Percentiles rank a stretch among this genome's conserved stretches.
These are phyloP conservation scores for Sclerodermus sp. DNA, from an alignment of 2,888 invertebrate species.

Conservation along the genomic window DNA sequence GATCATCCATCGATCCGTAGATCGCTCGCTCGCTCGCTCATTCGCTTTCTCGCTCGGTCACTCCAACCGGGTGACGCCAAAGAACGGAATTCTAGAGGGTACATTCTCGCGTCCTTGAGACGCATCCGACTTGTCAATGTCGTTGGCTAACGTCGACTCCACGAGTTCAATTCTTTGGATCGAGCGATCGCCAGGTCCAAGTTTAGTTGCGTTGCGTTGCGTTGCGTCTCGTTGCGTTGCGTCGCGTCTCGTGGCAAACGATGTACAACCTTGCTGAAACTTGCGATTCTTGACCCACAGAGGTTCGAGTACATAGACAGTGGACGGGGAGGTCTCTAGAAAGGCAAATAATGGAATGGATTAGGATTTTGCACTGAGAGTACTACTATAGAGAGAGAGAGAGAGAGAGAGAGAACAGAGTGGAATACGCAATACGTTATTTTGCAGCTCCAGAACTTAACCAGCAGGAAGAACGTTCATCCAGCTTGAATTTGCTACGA, in stretches of 20 bases:
- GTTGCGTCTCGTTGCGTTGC: too few relatives aligned
- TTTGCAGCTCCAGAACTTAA: conserved; percentile 57
- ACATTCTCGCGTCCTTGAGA: too few relatives aligned
- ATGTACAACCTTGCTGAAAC: not conserved
- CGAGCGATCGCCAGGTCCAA: too few relatives aligned
- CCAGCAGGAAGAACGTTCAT: conserved; percentile 50
- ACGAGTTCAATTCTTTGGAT: too few relatives aligned
- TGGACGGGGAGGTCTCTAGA: conserved; percentile 52
- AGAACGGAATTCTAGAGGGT: too few relatives aligned
- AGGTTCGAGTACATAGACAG: conserved; percentile 58
- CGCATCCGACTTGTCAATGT: too few relatives aligned
- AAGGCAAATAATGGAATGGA: conserved; percentile 4
- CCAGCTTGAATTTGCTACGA: conserved; percentile 54
- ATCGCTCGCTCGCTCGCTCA: too few relatives aligned
- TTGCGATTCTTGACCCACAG: conserved; percentile 39
- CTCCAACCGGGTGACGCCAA: too few relatives aligned
- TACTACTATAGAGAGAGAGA: conserved; percentile 1
- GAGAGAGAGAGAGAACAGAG: conserved; percentile 12
- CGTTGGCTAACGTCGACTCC: too few relatives aligned
- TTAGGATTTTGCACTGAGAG: not conserved
- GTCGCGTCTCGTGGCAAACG: not conserved
- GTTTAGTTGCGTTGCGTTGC: too few relatives aligned
- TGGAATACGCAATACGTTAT: conserved; percentile 26
- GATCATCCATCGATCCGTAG: too few relatives aligned
- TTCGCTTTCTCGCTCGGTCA: too few relatives aligned